Evolutionary conservation across 2,888 invertebrate genomes (phyloP).

Genomic region (Sinopyrophorus schimmeli): DNA sequence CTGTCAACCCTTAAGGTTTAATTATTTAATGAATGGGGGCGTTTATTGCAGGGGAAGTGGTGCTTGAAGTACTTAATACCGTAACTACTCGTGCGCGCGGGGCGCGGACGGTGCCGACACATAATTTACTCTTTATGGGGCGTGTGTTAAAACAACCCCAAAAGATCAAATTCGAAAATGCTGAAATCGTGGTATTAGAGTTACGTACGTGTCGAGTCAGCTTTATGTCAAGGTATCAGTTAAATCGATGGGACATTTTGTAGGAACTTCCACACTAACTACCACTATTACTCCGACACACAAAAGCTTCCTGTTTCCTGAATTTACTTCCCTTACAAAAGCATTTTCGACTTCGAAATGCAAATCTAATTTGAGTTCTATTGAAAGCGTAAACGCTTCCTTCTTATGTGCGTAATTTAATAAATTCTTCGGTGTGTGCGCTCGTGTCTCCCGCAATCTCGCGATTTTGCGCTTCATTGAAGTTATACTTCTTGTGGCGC

Average conservation of each 20-base stretch:
- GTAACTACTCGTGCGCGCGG: no score
- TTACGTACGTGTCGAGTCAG: slow-evolving; percentile 23
- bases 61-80: no score
- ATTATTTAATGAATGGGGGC: no score
- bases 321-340: slow-evolving; percentile 11
- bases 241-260: slow-evolving; percentile 27
- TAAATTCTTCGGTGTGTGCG: no score
- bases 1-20: no score
- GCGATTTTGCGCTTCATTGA: no score
- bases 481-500: no score
- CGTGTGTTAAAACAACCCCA: no score
- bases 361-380: slow-evolving; percentile 25
- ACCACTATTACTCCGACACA: slow-evolving; percentile 25
- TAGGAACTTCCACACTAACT: slow-evolving; percentile 24
- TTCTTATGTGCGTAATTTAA: slow-evolving; percentile 8
- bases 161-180: slow-evolving; percentile 8
- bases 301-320: slow-evolving; percentile 25
- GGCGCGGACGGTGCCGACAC: no score
- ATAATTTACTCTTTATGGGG: no score
- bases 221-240: slow-evolving; percentile 22
- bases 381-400: slow-evolving; percentile 1
- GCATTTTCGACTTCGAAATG: slow-evolving; percentile 19
- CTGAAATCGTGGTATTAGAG: slow-evolving; percentile 18
- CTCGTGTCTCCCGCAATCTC: no score
- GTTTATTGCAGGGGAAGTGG: no score